Evolutionary conservation across 2,113 vertebrate species (phyloP), one percentile per base, ranked within the genome.

Genomic region (Lophotis ruficrista): DNA sequence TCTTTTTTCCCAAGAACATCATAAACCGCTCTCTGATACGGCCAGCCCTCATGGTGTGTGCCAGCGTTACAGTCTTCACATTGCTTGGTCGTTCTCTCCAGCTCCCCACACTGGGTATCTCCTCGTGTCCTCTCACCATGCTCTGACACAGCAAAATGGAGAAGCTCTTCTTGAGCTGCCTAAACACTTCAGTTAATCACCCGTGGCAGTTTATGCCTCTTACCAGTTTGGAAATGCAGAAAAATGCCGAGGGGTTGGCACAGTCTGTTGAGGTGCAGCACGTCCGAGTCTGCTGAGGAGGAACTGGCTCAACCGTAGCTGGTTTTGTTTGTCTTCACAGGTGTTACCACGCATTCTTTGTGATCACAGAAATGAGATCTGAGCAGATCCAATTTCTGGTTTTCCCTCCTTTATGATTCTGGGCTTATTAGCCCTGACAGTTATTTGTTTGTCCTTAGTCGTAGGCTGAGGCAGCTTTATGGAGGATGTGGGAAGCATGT

Each of bases 401-500:
- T 71, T 90, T 51, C 45, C n/a, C 37, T 87, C 48, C 78, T 76
- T 18, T 87, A 15, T 45, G 57, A 88, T 87, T 93, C 54, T 69
- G 50, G 79, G 33, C 60, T 93, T 91, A 94, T 90, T 83, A 94
- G 57, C 87, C 56, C 37, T 69, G 87, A 73, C 89, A 91, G 69
- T 92, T 90, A 92, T 75, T 96, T 94, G 69, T 93, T 90, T 94
- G 84, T 92, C 93, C 87, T 87, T 87, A 85, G 81, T 90, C 85
- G 83, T 77, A 78, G 92, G 57, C 93, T 94, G 92, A 94, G 80
- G 80, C 83, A 64, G 93, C 69, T 84, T 69, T 78, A 48, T 84
- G 77, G 93, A 93, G 94, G 84, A 87, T 15, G 83, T 96, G 88
- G 95, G 90, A 96, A 97, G 88, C 85, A 51, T 79, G 97, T 97